These are phyloP conservation scores for Drosophila sordidula DNA, from an alignment of 2,888 invertebrate genomes.

Conservation along the genomic window DNA sequence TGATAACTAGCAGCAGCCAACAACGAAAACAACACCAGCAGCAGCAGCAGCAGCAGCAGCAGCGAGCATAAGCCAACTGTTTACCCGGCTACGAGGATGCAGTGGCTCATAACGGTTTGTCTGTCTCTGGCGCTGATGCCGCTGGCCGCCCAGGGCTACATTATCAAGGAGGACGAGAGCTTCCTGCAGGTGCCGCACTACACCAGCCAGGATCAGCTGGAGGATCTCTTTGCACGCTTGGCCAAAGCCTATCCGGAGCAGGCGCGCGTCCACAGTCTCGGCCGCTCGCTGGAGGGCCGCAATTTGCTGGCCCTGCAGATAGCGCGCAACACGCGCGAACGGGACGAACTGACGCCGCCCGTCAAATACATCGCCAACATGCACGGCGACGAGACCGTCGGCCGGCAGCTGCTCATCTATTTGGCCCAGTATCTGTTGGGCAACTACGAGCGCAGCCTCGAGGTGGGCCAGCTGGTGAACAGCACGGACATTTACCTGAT, in stretches of 20 bases:
- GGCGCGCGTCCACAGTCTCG: slow-evolving; percentile 91
- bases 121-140: slow-evolving; percentile 22
- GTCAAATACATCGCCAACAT: slow-evolving; percentile 98
- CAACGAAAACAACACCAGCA: slow-evolving; percentile 25
- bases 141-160: slow-evolving; percentile 50
- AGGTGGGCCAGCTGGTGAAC: slow-evolving; percentile 92
- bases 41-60: slow-evolving; percentile 7
- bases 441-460: slow-evolving; percentile 89
- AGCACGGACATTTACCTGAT: slow-evolving; percentile 96
- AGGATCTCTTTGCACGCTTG: slow-evolving; percentile 88
- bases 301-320: slow-evolving; percentile 91
- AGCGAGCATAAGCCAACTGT: slow-evolving; percentile 28
- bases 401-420: slow-evolving; percentile 92
- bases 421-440: slow-evolving; percentile 93
- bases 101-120: slow-evolving; percentile 26
- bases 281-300: slow-evolving; percentile 92
- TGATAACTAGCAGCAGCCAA: slow-evolving; percentile 61
- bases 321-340: slow-evolving; percentile 88
- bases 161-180: slow-evolving; percentile 86
- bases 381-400: slow-evolving; percentile 98
- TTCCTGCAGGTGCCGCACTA: slow-evolving; percentile 88
- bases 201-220: slow-evolving; percentile 90
- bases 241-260: slow-evolving; percentile 89
- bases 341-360: slow-evolving; percentile 90
- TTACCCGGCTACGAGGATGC: slow-evolving; percentile 35